Evolutionary conservation across 64 coral and sea anemone species (phyloP).

Genomic region (Dendronephthya gigantea): DNA sequence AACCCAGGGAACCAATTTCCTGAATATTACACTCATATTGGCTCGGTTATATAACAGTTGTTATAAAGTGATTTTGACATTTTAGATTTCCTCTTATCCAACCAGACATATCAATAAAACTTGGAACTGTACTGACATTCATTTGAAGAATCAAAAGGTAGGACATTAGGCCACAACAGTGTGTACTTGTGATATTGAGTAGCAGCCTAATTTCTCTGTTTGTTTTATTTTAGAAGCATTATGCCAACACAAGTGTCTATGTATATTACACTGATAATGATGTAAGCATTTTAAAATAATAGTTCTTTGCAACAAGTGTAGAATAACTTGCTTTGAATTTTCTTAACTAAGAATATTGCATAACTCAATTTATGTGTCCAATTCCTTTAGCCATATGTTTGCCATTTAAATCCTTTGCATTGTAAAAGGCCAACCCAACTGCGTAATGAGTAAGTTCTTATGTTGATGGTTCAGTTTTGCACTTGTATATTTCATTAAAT

Average conservation of each 20-base stretch:
- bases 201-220: not conserved
- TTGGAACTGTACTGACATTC: not conserved
- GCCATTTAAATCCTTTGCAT: slow-evolving; percentile 3
- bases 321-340: too few species aligned
- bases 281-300: not conserved
- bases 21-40: not conserved
- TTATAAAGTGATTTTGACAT: not conserved
- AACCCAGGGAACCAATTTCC: not conserved
- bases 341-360: too few species aligned
- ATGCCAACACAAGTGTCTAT: not conserved
- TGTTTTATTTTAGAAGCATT: not conserved
- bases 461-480: not conserved
- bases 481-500: too few species aligned
- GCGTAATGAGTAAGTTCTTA: not conserved
- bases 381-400: not conserved
- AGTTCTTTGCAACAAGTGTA: too few species aligned
- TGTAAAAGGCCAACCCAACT: not conserved
- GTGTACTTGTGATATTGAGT: not conserved
- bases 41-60: too few species aligned
- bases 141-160: not conserved
- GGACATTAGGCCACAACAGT: not conserved
- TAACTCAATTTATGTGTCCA: not conserved
- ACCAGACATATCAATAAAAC: not conserved
- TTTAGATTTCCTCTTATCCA: not conserved
- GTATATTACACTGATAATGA: slow-evolving; percentile 9